Conservation (phyloP, 2,113 vertebrate species). For the Kryptolebias marmoratus region DNA sequence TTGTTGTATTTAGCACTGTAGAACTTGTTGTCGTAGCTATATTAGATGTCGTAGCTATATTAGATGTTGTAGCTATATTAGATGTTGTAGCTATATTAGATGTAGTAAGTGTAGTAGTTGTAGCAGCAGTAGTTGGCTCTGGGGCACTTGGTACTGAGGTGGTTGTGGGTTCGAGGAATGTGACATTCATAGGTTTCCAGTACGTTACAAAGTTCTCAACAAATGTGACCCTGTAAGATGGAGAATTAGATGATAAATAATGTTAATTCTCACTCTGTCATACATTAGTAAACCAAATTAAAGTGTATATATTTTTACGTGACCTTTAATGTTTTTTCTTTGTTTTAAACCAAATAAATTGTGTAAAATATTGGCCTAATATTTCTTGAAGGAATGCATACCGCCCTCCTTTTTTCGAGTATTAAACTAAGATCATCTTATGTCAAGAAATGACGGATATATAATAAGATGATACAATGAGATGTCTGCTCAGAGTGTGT, state of each 20-base stretch:
- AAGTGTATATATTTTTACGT: neutral
- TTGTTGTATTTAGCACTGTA: neutral
- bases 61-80: neutral
- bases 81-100: neutral
- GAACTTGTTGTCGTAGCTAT: neutral
- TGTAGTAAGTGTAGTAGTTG: neutral
- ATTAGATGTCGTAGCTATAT: neutral
- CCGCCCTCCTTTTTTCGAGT: too few species aligned
- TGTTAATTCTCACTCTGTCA: neutral
- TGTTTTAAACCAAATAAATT: neutral
- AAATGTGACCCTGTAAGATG: slow-evolving; percentile 59
- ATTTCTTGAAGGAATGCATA: too few species aligned
- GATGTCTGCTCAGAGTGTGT: too few species aligned
- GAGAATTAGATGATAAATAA: neutral
- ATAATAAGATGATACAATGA: too few species aligned
- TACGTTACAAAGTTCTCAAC: rapidly evolving
- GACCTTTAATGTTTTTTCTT: neutral
- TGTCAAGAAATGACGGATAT: too few species aligned
- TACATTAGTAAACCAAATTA: neutral
- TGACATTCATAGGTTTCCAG: slow-evolving; percentile 1
- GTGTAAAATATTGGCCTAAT: too few species aligned
- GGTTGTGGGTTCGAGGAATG: rapidly evolving
- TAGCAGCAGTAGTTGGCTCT: neutral
- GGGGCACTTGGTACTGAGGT: neutral
- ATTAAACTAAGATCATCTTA: too few species aligned